phyloP scores from a whole-genome alignment of 2,888 invertebrate genomes.

The Stenodema calcarata region DNA sequence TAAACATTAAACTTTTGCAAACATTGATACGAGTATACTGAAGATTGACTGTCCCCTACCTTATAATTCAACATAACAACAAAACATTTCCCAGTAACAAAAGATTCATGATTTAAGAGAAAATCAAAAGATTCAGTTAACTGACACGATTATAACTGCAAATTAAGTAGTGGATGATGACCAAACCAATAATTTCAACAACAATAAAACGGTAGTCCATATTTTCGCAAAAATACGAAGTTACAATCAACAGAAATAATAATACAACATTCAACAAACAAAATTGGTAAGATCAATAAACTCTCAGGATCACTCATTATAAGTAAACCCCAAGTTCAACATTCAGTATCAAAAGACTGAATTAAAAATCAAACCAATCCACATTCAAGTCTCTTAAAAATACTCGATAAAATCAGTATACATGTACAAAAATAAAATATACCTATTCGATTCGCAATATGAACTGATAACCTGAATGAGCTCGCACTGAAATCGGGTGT shows the following conservation, averaged over 20 bases:
- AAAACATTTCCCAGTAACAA: not conserved
- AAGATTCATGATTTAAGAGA: not conserved
- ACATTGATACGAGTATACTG: not conserved
- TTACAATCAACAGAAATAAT: not conserved
- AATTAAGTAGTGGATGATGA: not conserved
- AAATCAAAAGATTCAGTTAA: not conserved
- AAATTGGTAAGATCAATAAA: not conserved
- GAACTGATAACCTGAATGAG: conserved; percentile 33
- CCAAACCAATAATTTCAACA: not conserved
- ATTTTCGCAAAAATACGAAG: not conserved
- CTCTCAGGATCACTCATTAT: not conserved
- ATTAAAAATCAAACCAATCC: not conserved
- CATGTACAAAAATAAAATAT: conserved; percentile 29
- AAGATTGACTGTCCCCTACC: not conserved
- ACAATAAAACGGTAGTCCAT: not conserved
- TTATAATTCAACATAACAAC: not conserved
- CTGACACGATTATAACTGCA: not conserved
- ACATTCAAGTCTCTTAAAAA: not conserved
- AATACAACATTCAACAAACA: not conserved
- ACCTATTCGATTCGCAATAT: not conserved
- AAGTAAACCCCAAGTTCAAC: not conserved
- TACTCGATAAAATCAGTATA: not conserved
- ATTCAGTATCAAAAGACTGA: not conserved
- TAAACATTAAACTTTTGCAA: not conserved
- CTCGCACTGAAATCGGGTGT: not conserved